Conservation (phyloP, 2,888 invertebrate species). For the Tetranychus truncatus region DNA sequence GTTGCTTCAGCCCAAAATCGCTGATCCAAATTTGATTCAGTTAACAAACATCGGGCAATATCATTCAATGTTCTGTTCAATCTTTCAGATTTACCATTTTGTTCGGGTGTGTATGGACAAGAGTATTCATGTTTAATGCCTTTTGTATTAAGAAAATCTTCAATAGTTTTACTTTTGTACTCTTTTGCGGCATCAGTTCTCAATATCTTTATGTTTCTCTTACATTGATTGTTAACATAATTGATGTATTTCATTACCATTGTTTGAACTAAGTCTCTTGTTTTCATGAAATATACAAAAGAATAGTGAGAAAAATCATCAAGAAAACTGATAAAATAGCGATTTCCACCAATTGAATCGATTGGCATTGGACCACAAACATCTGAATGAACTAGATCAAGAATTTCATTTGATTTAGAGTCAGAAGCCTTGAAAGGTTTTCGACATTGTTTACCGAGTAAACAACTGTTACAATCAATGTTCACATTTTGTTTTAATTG, state of each 20-base stretch:
- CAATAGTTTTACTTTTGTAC: slow-evolving; percentile 17
- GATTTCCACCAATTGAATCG: not conserved
- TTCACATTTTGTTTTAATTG: slow-evolving; percentile 76
- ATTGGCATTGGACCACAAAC: slow-evolving; percentile 15
- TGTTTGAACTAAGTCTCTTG: not conserved
- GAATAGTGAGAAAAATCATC: slow-evolving; percentile 8
- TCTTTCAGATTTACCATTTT: slow-evolving; percentile 26
- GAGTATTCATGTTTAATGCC: slow-evolving; percentile 24
- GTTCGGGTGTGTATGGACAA: slow-evolving; percentile 23
- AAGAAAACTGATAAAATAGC: slow-evolving; percentile 4
- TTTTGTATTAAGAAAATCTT: slow-evolving; percentile 15
- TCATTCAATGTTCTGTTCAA: slow-evolving; percentile 26
- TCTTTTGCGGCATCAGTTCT: slow-evolving; percentile 12
- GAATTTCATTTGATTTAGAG: too few species aligned
- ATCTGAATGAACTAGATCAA: not conserved
- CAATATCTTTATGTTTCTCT: not conserved
- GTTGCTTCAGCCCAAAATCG: slow-evolving; percentile 23
- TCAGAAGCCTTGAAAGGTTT: too few species aligned
- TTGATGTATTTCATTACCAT: not conserved
- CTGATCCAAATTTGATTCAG: not conserved
- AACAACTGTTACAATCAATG: not conserved
- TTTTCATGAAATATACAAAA: slow-evolving; percentile 4
- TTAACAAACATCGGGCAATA: slow-evolving; percentile 18
- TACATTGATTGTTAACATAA: not conserved
- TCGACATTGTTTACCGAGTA: too few species aligned